These are phyloP conservation scores for Notothenia coriiceps DNA, from an alignment of 2,113 vertebrate genomes.

Conservation along the genomic window DNA sequence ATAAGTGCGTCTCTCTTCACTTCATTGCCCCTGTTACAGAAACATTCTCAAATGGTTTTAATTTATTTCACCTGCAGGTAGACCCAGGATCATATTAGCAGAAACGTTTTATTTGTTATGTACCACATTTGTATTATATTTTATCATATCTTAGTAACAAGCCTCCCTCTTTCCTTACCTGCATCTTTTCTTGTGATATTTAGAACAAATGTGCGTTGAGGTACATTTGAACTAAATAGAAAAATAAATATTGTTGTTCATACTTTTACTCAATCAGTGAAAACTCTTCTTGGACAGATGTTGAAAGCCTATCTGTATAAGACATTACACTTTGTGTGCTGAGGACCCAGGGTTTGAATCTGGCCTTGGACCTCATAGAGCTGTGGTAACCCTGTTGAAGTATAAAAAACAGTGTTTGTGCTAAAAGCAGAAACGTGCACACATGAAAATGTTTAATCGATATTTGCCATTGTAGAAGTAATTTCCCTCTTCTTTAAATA, in stretches of 20 bases:
- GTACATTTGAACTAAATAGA: too few species aligned
- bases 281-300: neutral
- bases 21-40: neutral
- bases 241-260: neutral
- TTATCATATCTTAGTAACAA: neutral
- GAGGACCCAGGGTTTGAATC: too few species aligned
- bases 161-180: neutral
- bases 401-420: neutral
- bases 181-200: neutral
- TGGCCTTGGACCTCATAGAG: too few species aligned
- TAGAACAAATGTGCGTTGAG: too few species aligned
- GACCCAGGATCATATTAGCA: neutral
- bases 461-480: neutral
- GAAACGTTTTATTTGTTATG: neutral
- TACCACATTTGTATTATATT: neutral
- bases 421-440: neutral
- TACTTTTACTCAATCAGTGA: neutral
- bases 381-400: too few species aligned
- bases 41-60: neutral
- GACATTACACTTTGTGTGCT: too few species aligned
- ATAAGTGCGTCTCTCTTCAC: slow-evolving; percentile 5
- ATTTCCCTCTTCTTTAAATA: slow-evolving; percentile 11
- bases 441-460: neutral
- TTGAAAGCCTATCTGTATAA: neutral
- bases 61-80: neutral